These are phyloP conservation scores for Ptyas mucosa DNA, from an alignment of 2,113 vertebrate species.

Conservation along the genomic window DNA sequence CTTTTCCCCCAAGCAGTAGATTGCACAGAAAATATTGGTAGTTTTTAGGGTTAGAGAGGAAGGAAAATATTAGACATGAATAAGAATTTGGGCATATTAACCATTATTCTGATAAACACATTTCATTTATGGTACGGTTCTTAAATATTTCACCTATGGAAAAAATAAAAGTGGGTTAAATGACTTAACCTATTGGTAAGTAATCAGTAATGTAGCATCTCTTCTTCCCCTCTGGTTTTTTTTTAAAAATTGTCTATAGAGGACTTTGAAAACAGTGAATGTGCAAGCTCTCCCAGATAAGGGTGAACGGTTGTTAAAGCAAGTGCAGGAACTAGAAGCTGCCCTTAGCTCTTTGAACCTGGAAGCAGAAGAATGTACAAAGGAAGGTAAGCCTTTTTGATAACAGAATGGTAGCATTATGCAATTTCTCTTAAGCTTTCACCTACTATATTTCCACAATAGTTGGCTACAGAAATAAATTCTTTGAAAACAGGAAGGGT, in stretches of 20 bases:
- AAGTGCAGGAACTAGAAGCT: conserved; percentile 77
- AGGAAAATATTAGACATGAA: neutral
- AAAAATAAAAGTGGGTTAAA: neutral
- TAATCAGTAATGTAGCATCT: neutral
- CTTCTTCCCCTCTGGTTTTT: neutral
- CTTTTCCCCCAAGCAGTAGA: neutral
- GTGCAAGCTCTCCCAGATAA: conserved; percentile 78
- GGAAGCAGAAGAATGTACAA: conserved; percentile 20
- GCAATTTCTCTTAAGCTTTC: neutral
- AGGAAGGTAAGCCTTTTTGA: conserved; percentile 50
- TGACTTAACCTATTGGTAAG: neutral
- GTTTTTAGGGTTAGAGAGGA: neutral
- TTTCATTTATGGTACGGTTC: neutral
- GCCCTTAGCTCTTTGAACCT: conserved; percentile 65
- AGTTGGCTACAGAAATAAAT: neutral
- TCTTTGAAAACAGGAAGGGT: neutral
- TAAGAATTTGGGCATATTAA: neutral
- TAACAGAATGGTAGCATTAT: neutral
- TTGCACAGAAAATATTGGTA: neutral
- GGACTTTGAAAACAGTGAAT: conserved; percentile 73
- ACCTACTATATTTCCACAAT: neutral
- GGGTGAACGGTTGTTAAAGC: conserved; percentile 75
- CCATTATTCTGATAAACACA: neutral
- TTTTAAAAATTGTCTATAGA: conserved; percentile 58
- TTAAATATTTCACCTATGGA: neutral